Base-by-base conservation (phyloP, 2,888 invertebrate species). In the Pammene fasciana region DNA sequence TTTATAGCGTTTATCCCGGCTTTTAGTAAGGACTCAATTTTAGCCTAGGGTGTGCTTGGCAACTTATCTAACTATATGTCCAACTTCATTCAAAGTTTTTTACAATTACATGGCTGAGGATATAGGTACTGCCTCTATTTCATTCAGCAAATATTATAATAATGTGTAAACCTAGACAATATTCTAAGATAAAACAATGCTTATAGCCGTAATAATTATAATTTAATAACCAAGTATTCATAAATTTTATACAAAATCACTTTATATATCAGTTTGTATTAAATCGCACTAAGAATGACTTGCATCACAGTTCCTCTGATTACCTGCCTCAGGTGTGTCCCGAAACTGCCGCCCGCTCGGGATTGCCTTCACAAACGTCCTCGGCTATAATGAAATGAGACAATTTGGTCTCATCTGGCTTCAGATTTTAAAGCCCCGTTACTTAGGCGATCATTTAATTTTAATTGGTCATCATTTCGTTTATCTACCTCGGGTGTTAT, bases 361-460 rank as follows among this genome's bases (percentile, higher is more conserved):
- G 72, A 77, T 75, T 74, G 70, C 74, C 72, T 71, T 67, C 67
- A 66, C 59, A 72, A 74, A 74, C 67, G 72, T 72, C 71, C 65
- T 72, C 71, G 61, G 65, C 72, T 75, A 74, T 76, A 73, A 76
- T 74, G 73, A 75, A 75, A 75, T 62, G 73, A 73, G 65, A 74
- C 72, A 74, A 74, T 75, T 76, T 70, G 76, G 75, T 65, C 75
- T 70, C 76, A 76, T 75, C 78, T 78, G 76, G 73, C 68, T 48
- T 64, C 55, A 61, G 65, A 66, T 72, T 71, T 73, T 68, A 70
- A 65, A 50, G 71, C 50, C 46, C 60, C 36, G 68, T 71, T 71
- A 56, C 68, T 61, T 38, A 60, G 36, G 65, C 65, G 57, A 68
- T 70, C 54, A 65, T 70, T 70, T 54, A 46, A 59, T 65, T 65